phyloP scores from a whole-genome alignment of 2,113 vertebrate genomes.

The Cyphomyrus discorhynchus region DNA sequence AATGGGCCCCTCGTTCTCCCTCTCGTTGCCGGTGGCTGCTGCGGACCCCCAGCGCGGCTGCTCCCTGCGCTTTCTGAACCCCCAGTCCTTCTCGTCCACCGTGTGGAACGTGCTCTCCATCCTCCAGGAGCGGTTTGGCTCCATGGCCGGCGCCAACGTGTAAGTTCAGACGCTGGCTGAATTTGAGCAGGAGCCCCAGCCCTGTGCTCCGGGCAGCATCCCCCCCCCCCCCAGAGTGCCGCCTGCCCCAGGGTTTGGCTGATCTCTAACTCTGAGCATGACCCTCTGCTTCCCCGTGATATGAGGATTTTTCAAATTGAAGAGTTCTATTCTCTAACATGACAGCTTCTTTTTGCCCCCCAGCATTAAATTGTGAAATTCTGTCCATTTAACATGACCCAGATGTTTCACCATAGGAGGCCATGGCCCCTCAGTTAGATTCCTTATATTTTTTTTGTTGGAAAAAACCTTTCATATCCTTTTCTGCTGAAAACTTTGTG shows the following conservation, averaged over 20 bases:
- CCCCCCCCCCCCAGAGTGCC: background rate
- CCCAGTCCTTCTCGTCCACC: constrained; percentile 77
- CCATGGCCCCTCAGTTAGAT: background rate
- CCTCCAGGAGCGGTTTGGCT: constrained; percentile 88
- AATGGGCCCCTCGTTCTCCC: background rate
- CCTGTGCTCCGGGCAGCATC: background rate
- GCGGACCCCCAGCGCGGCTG: constrained; percentile 70
- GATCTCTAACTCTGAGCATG: background rate
- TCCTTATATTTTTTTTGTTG: background rate
- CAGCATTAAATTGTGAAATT: background rate
- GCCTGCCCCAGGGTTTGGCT: background rate
- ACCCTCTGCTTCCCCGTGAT: background rate
- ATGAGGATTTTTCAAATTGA: background rate
- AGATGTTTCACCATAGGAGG: background rate
- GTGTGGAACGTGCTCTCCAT: constrained; percentile 85
- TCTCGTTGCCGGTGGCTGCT: background rate
- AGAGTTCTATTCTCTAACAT: background rate
- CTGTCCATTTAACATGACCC: background rate
- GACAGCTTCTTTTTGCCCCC: background rate
- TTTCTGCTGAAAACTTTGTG: background rate
- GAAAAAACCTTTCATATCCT: background rate
- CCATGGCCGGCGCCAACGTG: constrained; percentile 90
- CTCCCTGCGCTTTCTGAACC: constrained; percentile 83
- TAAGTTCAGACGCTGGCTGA: constrained; percentile 34
- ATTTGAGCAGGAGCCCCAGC: background rate